phyloP scores from a whole-genome alignment of 2,888 invertebrate genomes.

The Timema podura region DNA sequence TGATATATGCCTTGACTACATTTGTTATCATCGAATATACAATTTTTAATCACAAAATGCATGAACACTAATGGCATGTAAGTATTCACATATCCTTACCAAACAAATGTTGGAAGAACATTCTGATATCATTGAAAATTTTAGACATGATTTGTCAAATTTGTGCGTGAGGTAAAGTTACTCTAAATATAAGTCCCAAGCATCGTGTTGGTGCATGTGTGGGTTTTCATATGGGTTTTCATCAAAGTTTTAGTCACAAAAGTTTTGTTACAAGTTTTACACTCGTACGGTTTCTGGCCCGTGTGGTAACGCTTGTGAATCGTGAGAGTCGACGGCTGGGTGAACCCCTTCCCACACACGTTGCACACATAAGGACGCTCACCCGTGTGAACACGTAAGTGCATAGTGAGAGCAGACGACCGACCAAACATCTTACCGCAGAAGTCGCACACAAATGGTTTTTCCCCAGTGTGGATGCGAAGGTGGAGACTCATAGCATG shows the following conservation, averaged over 20 bases:
- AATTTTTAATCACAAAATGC: too few relatives aligned
- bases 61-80: too few relatives aligned
- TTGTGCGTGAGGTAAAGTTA: too few relatives aligned
- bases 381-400: conserved; percentile 39
- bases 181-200: too few relatives aligned
- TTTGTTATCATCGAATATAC: too few relatives aligned
- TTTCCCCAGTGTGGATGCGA: conserved; percentile 22
- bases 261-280: conserved; percentile 51
- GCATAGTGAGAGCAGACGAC: not conserved
- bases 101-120: too few relatives aligned
- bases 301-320: conserved; percentile 48
- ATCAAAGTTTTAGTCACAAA: conserved; percentile 61
- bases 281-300: conserved; percentile 47
- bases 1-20: too few relatives aligned
- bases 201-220: too few relatives aligned
- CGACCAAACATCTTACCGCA: conserved; percentile 43
- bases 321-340: conserved; percentile 40
- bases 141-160: too few relatives aligned
- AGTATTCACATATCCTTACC: too few relatives aligned
- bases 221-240: conserved; percentile 59
- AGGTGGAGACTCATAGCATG: conserved; percentile 23
- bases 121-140: too few relatives aligned
- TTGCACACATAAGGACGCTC: conserved; percentile 48
- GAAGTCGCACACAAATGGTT: conserved; percentile 38
- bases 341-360: conserved; percentile 44